Conservation (phyloP, 2,797 vertebrate species). For the Danio tinwini region DNA sequence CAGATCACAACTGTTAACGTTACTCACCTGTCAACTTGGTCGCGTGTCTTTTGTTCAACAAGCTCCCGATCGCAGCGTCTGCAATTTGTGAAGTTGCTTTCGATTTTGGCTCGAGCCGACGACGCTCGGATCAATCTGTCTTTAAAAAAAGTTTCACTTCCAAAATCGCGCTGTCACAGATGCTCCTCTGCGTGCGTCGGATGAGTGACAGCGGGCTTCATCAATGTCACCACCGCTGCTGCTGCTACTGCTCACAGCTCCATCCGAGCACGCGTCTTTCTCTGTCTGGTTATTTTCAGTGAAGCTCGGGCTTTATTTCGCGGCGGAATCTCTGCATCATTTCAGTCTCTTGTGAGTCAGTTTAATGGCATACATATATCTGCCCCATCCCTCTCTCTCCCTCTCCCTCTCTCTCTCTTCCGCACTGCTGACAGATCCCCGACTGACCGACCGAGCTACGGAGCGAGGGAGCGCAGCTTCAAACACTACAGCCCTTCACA, state of each 20-base stretch:
- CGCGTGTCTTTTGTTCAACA: constrained; percentile 15
- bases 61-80: background rate
- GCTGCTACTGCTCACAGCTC: background rate
- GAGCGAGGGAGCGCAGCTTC: background rate
- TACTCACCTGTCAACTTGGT: constrained; percentile 35
- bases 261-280: background rate
- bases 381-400: constrained; percentile 22
- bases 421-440: constrained; percentile 32
- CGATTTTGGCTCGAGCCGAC: background rate
- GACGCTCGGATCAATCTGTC: background rate
- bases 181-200: background rate
- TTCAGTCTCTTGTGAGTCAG: constrained; percentile 33
- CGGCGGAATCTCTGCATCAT: constrained; percentile 35
- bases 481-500: constrained; percentile 10
- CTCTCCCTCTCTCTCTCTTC: constrained; percentile 33
- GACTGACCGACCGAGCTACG: constrained; percentile 11
- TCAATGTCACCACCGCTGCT: background rate
- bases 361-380: constrained; percentile 37
- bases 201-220: constrained; percentile 27
- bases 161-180: background rate
- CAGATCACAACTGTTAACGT: background rate
- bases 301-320: constrained; percentile 15
- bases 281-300: background rate
- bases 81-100: constrained; percentile 25
- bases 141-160: constrained; percentile 38